Conservation (phyloP, 2,797 vertebrate species). For the Syngnathus rostellatus region DNA sequence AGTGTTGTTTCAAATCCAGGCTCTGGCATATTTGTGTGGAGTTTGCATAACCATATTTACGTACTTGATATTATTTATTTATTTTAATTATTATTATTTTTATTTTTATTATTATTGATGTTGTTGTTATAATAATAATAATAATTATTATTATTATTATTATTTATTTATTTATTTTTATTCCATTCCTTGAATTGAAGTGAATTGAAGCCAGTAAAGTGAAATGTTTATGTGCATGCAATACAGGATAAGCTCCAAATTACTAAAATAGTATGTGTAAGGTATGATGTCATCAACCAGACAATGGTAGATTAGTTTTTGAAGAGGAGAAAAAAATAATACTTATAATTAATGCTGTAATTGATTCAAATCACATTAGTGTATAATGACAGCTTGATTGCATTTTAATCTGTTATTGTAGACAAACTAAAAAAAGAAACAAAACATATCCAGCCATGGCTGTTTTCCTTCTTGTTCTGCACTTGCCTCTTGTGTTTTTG, state of each 20-base stretch:
- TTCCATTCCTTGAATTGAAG: no score
- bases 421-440: background rate
- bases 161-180: no score
- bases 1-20: background rate
- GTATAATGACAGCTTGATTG: no score
- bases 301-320: background rate
- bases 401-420: background rate
- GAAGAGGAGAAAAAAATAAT: background rate
- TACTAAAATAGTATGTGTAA: background rate
- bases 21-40: background rate
- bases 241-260: background rate
- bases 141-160: no score
- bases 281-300: background rate
- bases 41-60: background rate
- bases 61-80: no score
- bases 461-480: slow-evolving; percentile 5
- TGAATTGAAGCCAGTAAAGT: no score
- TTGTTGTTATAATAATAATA: no score
- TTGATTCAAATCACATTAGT: background rate
- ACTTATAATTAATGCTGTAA: background rate
- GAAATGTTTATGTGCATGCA: no score
- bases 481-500: slow-evolving; percentile 33
- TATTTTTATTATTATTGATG: no score
- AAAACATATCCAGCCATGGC: background rate
- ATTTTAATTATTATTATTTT: no score